Evolutionary conservation across 1,140 invertebrate species (phyloP).

Genomic region (Battus philenor): DNA sequence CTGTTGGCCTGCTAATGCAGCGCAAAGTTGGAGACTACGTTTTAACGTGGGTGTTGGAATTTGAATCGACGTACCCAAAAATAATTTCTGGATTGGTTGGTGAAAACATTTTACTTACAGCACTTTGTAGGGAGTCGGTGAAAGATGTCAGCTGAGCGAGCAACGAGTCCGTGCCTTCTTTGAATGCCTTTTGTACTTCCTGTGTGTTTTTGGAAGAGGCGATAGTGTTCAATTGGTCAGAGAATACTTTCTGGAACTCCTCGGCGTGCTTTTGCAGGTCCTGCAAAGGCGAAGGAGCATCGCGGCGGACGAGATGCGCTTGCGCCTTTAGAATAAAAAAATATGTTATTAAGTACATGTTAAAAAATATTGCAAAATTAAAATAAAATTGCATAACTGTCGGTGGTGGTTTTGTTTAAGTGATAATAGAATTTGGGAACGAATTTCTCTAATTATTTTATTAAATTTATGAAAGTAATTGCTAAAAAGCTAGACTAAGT

Average conservation of each 20-base stretch:
- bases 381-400: not conserved
- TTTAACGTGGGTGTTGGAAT: too few relatives aligned
- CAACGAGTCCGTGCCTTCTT: conserved; percentile 52
- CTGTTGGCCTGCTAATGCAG: too few relatives aligned
- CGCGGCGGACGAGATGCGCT: conserved; percentile 42
- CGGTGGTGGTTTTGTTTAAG: not conserved
- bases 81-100: too few relatives aligned
- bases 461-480: not conserved
- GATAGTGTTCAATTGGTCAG: conserved; percentile 44
- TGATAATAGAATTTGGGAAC: too few relatives aligned
- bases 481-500: too few relatives aligned
- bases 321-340: conserved; percentile 28
- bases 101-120: conserved; percentile 32
- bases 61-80: too few relatives aligned
- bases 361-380: not conserved
- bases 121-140: conserved; percentile 41
- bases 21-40: too few relatives aligned
- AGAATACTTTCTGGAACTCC: conserved; percentile 54
- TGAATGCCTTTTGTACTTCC: conserved; percentile 50
- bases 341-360: not conserved
- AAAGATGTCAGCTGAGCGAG: conserved; percentile 48
- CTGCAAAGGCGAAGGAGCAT: conserved; percentile 37
- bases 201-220: conserved; percentile 54
- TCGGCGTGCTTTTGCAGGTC: conserved; percentile 53
- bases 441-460: too few relatives aligned